Evolutionary conservation across 2,113 vertebrate genomes (phyloP).

Genomic region (Myrmecobius fasciatus): DNA sequence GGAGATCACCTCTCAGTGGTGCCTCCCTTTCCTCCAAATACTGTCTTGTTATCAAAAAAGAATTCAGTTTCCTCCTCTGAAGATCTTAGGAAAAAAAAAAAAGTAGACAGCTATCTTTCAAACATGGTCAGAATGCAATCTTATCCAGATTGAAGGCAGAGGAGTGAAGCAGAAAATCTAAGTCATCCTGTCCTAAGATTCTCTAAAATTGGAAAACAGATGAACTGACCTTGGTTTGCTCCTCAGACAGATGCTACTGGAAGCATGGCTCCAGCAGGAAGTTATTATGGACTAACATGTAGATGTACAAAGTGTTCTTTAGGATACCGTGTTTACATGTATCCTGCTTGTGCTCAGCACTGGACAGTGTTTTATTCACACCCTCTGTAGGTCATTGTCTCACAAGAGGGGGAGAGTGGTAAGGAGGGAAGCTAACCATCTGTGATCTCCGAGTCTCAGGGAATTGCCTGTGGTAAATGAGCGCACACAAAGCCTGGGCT

Average conservation of each 20-base stretch:
- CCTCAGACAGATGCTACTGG: neutral
- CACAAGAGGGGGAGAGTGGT: neutral
- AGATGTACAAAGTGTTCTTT: neutral
- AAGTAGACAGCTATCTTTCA: conserved; percentile 23
- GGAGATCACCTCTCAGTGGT: neutral
- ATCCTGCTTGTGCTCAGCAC: conserved; percentile 32
- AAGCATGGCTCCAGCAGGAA: neutral
- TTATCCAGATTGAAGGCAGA: conserved; percentile 10
- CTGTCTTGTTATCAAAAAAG: conserved; percentile 38
- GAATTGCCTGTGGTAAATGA: neutral
- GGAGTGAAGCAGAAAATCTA: conserved; percentile 19
- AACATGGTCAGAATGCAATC: conserved; percentile 25
- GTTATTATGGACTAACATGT: neutral
- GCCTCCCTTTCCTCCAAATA: conserved; percentile 14
- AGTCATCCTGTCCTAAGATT: neutral
- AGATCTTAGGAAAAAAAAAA: conserved; percentile 34
- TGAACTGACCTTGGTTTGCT: neutral
- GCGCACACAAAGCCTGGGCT: neutral
- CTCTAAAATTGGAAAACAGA: conserved; percentile 39
- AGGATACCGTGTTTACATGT: neutral
- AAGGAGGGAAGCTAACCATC: neutral
- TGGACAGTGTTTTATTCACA: neutral
- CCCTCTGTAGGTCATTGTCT: neutral
- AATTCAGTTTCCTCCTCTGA: neutral
- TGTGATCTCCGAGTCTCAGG: neutral